phyloP scores from a whole-genome alignment of 2,888 invertebrate genomes.

The Tachina lurida region DNA sequence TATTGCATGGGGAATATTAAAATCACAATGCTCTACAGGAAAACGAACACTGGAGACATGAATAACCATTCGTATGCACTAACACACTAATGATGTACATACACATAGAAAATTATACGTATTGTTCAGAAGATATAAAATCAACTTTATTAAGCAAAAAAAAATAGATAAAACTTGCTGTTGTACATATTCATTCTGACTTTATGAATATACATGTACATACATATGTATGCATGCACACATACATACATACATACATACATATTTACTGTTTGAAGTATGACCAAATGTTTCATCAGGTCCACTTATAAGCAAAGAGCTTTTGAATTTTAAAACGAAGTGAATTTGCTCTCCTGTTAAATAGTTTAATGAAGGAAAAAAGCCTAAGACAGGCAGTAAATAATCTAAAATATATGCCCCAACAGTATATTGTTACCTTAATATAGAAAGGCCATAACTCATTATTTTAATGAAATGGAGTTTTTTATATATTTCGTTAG shows the following conservation, averaged over 20 bases:
- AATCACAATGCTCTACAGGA: slow-evolving; percentile 51
- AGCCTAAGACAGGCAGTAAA: background rate
- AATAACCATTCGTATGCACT: background rate
- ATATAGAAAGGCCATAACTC: too few species aligned
- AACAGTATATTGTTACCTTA: too few species aligned
- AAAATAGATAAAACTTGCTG: slow-evolving; percentile 7
- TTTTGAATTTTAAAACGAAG: background rate
- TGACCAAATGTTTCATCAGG: slow-evolving; percentile 34
- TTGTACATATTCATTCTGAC: slow-evolving; percentile 56
- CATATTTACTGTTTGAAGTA: slow-evolving; percentile 2
- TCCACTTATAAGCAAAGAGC: background rate
- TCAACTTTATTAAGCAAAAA: slow-evolving; percentile 32
- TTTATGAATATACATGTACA: slow-evolving; percentile 50
- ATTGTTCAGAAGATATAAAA: slow-evolving; percentile 33
- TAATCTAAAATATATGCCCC: too few species aligned
- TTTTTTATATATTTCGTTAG: too few species aligned
- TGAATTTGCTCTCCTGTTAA: background rate
- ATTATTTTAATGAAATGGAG: too few species aligned
- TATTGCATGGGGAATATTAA: slow-evolving; percentile 74
- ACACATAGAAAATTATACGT: slow-evolving; percentile 37
- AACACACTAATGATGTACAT: background rate
- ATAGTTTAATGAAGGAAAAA: background rate
- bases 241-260: too few species aligned
- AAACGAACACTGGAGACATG: slow-evolving; percentile 53
- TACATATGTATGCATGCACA: too few species aligned